Evolutionary conservation across 2,113 vertebrate genomes (phyloP).

Genomic region (Mola mola): DNA sequence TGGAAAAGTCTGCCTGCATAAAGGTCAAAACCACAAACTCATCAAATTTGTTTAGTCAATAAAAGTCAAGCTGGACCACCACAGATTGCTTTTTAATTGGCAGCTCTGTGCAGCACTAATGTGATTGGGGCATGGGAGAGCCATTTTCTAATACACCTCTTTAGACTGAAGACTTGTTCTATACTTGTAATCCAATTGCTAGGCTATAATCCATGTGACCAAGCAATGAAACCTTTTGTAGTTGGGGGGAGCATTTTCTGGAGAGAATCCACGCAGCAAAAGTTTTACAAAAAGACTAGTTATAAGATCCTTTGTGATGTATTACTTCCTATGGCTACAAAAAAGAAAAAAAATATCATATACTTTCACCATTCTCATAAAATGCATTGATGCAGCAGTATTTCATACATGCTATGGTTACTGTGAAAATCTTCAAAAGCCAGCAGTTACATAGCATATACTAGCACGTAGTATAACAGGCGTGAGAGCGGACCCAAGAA

Average conservation of each 20-base stretch:
- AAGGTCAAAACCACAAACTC: constrained; percentile 81
- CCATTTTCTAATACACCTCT: constrained; percentile 64
- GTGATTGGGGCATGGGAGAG: constrained; percentile 65
- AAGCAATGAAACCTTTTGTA: constrained; percentile 49
- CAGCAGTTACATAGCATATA: too few species aligned
- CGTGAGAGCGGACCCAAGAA: too few species aligned
- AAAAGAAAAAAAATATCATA: too few species aligned
- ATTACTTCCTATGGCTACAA: too few species aligned
- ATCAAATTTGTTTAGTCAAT: constrained; percentile 78
- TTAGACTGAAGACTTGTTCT: constrained; percentile 72
- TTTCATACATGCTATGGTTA: too few species aligned
- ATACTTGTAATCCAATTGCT: constrained; percentile 73
- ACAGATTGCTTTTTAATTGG: constrained; percentile 74
- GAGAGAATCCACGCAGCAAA: constrained; percentile 25
- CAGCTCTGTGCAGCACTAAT: constrained; percentile 72
- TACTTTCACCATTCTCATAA: too few species aligned
- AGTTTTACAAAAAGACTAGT: too few species aligned
- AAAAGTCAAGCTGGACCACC: constrained; percentile 69
- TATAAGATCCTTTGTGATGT: too few species aligned
- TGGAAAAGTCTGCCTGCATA: too few species aligned
- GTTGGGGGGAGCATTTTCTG: constrained; percentile 30
- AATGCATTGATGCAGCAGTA: too few species aligned
- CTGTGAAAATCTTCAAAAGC: too few species aligned
- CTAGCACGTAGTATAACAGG: too few species aligned
- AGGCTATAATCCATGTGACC: constrained; percentile 70